Percentiles rank a stretch among this genome's conserved stretches.
Conservation (phyloP, 2,888 invertebrate species). For the Griposia aprilina region DNA sequence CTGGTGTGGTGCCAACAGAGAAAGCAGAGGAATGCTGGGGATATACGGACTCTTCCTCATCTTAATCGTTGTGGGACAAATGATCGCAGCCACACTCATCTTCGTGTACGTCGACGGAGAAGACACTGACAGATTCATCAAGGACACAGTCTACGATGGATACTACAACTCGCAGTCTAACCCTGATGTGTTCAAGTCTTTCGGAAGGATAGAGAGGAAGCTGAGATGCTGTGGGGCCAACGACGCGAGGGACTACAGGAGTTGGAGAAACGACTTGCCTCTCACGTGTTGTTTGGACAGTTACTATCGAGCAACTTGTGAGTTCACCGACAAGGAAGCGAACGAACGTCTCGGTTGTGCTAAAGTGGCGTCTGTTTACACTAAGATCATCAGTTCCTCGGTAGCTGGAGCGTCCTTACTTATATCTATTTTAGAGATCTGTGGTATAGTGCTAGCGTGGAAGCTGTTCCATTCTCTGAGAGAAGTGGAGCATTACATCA, state of each 20-base stretch:
- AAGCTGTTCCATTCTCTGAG: conserved; percentile 83
- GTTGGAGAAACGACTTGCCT: conserved; percentile 87
- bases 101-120: conserved; percentile 88
- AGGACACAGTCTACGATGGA: conserved; percentile 88
- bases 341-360: conserved; percentile 88
- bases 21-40: conserved; percentile 85
- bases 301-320: conserved; percentile 85
- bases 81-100: conserved; percentile 83
- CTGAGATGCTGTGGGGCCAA: conserved; percentile 87
- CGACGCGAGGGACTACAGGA: conserved; percentile 87
- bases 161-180: conserved; percentile 88
- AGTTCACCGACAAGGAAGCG: conserved; percentile 88
- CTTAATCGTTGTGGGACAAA: conserved; percentile 82
- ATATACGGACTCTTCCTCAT: conserved; percentile 84
- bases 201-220: conserved; percentile 86
- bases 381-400: conserved; percentile 87
- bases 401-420: conserved; percentile 85
- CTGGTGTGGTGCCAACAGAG: conserved; percentile 84
- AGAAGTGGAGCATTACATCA: conserved; percentile 88
- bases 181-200: conserved; percentile 84
- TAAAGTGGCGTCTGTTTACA: conserved; percentile 88
- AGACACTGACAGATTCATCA: conserved; percentile 86
- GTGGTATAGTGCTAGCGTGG: conserved; percentile 84
- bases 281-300: conserved; percentile 86
- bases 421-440: conserved; percentile 83